Percentiles rank a stretch among this genome's conserved stretches.
Conservation (phyloP, 2,113 vertebrate genomes). For the Camelus dromedarius region DNA sequence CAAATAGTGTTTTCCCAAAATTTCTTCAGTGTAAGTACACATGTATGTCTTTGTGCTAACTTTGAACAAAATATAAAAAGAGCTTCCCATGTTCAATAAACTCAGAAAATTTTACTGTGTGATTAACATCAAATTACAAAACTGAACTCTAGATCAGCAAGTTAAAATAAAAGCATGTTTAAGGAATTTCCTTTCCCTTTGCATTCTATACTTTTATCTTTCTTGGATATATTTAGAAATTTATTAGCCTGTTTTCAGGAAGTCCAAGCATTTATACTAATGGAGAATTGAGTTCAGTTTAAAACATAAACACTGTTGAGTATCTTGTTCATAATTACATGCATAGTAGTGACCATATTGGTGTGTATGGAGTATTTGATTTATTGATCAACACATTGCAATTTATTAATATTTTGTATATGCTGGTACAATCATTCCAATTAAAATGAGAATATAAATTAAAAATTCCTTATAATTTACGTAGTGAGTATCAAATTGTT, state of each 20-base stretch:
- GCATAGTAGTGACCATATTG: neutral
- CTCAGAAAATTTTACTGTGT: neutral
- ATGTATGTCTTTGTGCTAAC: neutral
- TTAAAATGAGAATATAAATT: slow-evolving; percentile 10
- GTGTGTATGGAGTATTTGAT: neutral
- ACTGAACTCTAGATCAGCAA: neutral
- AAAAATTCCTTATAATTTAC: neutral
- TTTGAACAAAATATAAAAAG: neutral
- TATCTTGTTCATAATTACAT: neutral
- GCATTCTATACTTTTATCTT: neutral
- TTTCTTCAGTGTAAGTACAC: neutral
- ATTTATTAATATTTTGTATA: neutral
- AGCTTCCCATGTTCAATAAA: neutral
- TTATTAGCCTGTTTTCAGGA: neutral
- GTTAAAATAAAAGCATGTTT: neutral
- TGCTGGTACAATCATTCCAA: neutral
- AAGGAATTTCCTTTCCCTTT: neutral
- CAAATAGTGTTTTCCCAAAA: neutral
- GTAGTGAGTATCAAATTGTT: neutral
- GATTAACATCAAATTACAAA: neutral
- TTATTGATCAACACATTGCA: neutral
- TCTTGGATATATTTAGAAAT: neutral
- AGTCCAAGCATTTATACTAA: neutral
- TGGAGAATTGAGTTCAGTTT: neutral
- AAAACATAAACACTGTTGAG: neutral